Percentiles rank a stretch among this genome's conserved stretches.
Conservation (phyloP, 2,888 invertebrate genomes). For the Alloscopus bannaensis region DNA sequence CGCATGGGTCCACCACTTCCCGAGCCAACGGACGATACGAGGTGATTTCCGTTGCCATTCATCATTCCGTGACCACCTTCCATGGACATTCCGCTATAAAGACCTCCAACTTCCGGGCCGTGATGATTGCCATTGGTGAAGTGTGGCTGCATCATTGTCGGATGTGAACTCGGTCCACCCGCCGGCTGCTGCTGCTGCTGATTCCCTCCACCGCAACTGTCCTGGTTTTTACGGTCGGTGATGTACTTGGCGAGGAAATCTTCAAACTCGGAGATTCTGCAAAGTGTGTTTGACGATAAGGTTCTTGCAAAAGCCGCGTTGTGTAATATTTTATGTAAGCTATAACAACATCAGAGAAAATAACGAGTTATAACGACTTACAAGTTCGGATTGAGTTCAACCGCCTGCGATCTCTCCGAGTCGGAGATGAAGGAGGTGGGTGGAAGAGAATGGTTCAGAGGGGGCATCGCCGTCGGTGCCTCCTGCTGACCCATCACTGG, state of each 20-base stretch:
- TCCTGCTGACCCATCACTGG: conserved; percentile 43
- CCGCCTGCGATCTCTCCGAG: conserved; percentile 29
- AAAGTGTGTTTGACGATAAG: background rate
- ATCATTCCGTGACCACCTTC: background rate
- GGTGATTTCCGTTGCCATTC: background rate
- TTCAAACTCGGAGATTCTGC: conserved; percentile 55
- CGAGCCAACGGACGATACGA: too few relatives aligned
- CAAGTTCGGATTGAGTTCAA: conserved; percentile 55
- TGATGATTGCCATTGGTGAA: too few relatives aligned
- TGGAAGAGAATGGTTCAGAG: background rate
- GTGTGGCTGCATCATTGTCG: too few relatives aligned
- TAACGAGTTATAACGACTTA: conserved; percentile 49
- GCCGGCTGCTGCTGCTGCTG: conserved; percentile 18
- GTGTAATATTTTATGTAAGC: too few relatives aligned
- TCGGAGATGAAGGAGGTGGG: conserved; percentile 43
- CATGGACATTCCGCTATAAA: background rate
- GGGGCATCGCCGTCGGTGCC: background rate
- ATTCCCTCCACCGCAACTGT: background rate
- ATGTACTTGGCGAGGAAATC: conserved; percentile 44
- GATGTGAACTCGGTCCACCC: too few relatives aligned
- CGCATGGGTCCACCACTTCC: conserved; percentile 52
- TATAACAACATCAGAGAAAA: too few relatives aligned
- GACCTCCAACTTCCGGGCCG: background rate
- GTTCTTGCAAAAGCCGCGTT: too few relatives aligned
- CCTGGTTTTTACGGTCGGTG: conserved; percentile 13